Evolutionary conservation across 2,113 vertebrate genomes (phyloP), one percentile per base, ranked within the genome.

Genomic region (Connochaetes taurinus): DNA sequence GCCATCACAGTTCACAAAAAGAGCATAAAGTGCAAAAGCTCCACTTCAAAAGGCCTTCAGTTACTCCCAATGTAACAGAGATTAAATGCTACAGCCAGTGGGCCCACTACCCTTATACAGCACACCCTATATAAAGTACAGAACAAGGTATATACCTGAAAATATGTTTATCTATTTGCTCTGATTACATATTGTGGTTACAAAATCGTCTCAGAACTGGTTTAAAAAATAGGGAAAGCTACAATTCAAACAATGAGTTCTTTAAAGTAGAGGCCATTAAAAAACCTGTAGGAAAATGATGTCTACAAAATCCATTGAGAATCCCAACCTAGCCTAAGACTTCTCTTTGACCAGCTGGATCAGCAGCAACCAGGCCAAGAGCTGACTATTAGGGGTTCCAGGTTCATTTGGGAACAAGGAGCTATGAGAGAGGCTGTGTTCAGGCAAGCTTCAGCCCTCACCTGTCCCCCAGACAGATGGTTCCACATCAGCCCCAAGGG

Each of bases 21-120:
- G 17, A 87, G 60, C 40, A n/a, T 97, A 97, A 98, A 98, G 87
- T 98, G 98, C 97, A 98, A 88, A 94, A 95, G 62, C 67, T 98
- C 96, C 84, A 92, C 62, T 40, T 91, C 80, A 31, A 92, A 97
- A 94, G 93, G 74, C 25, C 45, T 82, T 47, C 27, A 67, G 31
- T 57, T 16, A 17, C 47, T 71, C 94, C 94, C 96, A 74, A 40
- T 21, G 36, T 95, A 82, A 86, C 53, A 89, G 81, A 52, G 53
- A 45, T 5, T 36, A 27, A 29, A 57, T 47, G 43, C 53, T 23
- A 82, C 31, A 93, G 80, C 31, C 55, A 85, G 74, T 2, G 25
- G 43, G 23, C 92, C 96, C 21, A 31, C 25, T 36, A 27, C 16
- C 53, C 33, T n/a, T 6, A 25, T 1, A 47, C 6, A 5, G 55